phyloP scores from a whole-genome alignment of 1,140 invertebrate genomes.

The Listronotus bonariensis region DNA sequence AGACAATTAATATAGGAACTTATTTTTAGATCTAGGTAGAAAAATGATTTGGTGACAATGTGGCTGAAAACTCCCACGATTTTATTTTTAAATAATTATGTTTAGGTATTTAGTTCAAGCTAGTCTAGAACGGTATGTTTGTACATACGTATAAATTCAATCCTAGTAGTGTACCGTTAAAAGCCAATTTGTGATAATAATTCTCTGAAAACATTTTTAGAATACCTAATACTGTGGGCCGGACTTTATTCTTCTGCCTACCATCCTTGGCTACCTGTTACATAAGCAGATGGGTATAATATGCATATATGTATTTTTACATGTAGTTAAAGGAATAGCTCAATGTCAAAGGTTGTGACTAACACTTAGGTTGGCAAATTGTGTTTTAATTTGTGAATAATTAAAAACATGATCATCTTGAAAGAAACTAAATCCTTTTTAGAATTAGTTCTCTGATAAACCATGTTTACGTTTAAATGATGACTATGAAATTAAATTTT shows the following conservation, averaged over 20 bases:
- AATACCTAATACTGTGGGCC: slow-evolving; percentile 33
- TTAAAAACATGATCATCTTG: no score
- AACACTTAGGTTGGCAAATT: slow-evolving; percentile 10
- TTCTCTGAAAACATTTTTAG: slow-evolving; percentile 30
- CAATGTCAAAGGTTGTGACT: slow-evolving; percentile 31
- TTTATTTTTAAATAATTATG: no score
- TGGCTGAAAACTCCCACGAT: no score
- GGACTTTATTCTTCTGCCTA: neutral
- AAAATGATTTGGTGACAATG: no score
- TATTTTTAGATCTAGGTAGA: no score
- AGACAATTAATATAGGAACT: no score
- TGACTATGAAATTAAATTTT: no score
- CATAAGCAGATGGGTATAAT: slow-evolving; percentile 9
- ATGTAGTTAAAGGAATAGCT: slow-evolving; percentile 12
- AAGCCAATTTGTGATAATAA: slow-evolving; percentile 23
- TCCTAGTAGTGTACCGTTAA: slow-evolving; percentile 21
- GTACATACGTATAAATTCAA: slow-evolving; percentile 18
- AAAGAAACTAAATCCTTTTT: no score
- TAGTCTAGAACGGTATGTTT: neutral
- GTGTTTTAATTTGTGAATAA: no score
- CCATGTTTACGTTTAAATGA: no score
- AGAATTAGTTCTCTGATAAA: no score
- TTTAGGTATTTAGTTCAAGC: slow-evolving; percentile 14
- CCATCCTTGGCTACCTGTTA: slow-evolving; percentile 19
- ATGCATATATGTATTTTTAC: slow-evolving; percentile 8